A percentile compares a stretch with the other conserved stretches of the same genome.
Conservation (phyloP, 2,797 vertebrate species). For the Dermochelys coriacea region DNA sequence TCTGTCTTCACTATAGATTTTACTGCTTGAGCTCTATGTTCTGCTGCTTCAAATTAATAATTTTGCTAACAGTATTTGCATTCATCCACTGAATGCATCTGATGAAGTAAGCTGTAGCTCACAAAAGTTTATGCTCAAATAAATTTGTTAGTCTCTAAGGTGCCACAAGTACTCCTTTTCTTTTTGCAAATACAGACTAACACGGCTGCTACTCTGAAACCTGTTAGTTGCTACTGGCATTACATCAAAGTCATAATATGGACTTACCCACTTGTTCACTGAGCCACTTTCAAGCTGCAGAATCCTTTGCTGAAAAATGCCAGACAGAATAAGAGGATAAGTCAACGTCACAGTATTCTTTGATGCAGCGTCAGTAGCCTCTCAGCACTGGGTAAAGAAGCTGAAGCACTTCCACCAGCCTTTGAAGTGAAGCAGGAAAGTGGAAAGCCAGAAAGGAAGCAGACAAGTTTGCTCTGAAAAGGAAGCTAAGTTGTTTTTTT, state of each 20-base stretch:
- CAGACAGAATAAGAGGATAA: slow-evolving; percentile 69
- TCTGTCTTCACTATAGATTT: not conserved
- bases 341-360: slow-evolving; percentile 48
- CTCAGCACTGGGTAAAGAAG: slow-evolving; percentile 48
- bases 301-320: slow-evolving; percentile 53
- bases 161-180: too few species aligned
- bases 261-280: slow-evolving; percentile 58
- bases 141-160: too few species aligned
- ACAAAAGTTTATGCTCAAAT: too few species aligned
- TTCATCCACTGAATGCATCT: too few species aligned
- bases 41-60: not conserved
- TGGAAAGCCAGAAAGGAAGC: slow-evolving; percentile 59
- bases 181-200: too few species aligned
- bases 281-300: slow-evolving; percentile 44
- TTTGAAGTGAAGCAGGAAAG: slow-evolving; percentile 73
- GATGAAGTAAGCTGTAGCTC: too few species aligned
- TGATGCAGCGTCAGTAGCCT: slow-evolving; percentile 66
- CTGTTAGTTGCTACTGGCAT: slow-evolving; percentile 49
- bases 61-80: not conserved
- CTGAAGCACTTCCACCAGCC: slow-evolving; percentile 57
- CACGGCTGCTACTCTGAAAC: too few species aligned
- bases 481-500: slow-evolving; percentile 56
- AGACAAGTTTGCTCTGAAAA: slow-evolving; percentile 52
- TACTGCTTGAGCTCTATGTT: not conserved
- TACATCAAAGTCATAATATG: slow-evolving; percentile 55